A percentile compares a stretch with the other conserved stretches of the same genome.
These are phyloP conservation scores for Rhopalosiphum nymphaeae DNA, from an alignment of 2,888 invertebrate genomes.

Conservation along the genomic window DNA sequence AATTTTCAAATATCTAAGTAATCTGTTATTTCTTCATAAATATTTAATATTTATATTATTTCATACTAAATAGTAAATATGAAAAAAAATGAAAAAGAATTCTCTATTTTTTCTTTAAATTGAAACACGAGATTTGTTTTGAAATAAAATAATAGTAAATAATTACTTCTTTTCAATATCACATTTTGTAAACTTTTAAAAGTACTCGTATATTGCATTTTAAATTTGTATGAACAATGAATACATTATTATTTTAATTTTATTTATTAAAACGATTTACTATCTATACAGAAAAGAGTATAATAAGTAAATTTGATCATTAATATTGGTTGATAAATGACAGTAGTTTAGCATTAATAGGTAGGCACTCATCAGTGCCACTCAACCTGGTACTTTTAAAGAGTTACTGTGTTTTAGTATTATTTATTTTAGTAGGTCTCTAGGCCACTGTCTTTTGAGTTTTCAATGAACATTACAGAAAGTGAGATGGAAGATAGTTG, in stretches of 20 bases:
- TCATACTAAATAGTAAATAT: neutral
- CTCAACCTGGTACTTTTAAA: no score
- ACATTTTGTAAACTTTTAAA: neutral
- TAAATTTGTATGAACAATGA: neutral
- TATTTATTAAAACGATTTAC: no score
- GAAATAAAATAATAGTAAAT: neutral
- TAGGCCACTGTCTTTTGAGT: no score
- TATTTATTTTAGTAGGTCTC: no score
- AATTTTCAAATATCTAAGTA: neutral
- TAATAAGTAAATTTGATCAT: no score
- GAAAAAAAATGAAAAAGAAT: neutral
- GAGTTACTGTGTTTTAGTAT: no score
- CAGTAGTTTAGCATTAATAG: no score
- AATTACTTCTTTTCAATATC: neutral
- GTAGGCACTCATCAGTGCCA: no score
- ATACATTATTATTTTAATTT: neutral
- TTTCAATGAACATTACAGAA: neutral
- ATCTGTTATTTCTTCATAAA: neutral
- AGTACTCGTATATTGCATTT: neutral
- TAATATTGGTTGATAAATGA: no score
- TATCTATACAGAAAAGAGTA: no score
- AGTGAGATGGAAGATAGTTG: neutral
- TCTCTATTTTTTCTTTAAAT: neutral
- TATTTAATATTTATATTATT: neutral
- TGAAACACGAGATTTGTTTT: neutral